Base-by-base conservation (phyloP, 2,888 invertebrate species). In the Asteroscopus sphinx region DNA sequence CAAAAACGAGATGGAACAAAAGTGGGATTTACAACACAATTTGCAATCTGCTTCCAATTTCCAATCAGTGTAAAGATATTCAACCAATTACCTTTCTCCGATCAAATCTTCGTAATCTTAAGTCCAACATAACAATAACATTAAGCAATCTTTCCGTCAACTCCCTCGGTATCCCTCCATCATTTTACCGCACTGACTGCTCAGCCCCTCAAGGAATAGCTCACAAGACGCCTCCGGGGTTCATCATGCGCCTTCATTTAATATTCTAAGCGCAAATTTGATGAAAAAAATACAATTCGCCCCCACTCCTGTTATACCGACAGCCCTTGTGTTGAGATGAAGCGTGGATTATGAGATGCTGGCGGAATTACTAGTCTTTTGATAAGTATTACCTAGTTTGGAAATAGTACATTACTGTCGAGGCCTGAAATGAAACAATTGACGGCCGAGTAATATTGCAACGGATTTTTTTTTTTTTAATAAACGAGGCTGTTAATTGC, bases 251-350 rank as follows among this genome's bases (percentile, higher is more conserved):
- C 57, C 73, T 81, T 82, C 83, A 84, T 86, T 86, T 81, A 78
- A 82, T 86, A 87, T 87, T 86, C 87, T 77, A 76, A 80, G 77
- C 79, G 86, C 82, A 87, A 86, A 86, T 85, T 87, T 85, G 77
- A 82, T 85, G 85, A 86, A 87, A 86, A 78, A 86, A 86, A 86
- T 85, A 86, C 83, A 83, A 80, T 85, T 79, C 78, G 56, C 68
- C 67, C 63, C 57, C 63, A 53, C 47, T 58, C 46, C 44, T 81
- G 76, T 81, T 83, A 81, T 76, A 76, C 73, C 76, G 61, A 53
- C 64, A 61, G 62, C 76, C 73, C 36, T 73, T 65, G 68, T 55
- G 42, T 70, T 54, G 17, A 30, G 55, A 28, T 11, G 48, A 25
- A 70, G 73, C 41, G 32, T 49, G 52, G 58, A 52, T 15, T 5